Conservation (phyloP, 2,888 invertebrate genomes). For the Netelia inedita region DNA sequence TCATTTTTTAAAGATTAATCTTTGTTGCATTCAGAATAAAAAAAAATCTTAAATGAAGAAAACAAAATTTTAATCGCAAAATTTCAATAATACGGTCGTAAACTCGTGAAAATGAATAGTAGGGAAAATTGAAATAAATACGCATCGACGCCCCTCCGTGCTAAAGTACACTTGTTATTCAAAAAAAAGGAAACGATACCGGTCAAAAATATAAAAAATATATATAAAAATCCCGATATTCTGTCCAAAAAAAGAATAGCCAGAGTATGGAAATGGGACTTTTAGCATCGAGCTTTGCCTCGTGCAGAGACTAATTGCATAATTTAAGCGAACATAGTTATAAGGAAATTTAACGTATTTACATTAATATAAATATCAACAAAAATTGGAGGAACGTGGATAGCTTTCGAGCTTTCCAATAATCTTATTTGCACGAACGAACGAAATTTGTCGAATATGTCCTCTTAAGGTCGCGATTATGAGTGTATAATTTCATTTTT, state of each 20-base stretch:
- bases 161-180: not conserved
- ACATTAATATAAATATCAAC: slow-evolving; percentile 23
- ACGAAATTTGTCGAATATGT: not conserved
- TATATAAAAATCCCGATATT: not conserved
- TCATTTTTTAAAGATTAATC: not conserved
- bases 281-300: not conserved
- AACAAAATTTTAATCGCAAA: no score
- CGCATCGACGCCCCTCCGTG: not conserved
- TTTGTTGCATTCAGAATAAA: not conserved
- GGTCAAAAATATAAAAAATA: not conserved
- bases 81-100: not conserved
- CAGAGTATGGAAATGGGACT: not conserved
- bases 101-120: not conserved
- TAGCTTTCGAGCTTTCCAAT: slow-evolving; percentile 35
- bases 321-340: slow-evolving; percentile 2
- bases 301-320: slow-evolving; percentile 14
- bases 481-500: not conserved
- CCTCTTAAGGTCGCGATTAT: not conserved
- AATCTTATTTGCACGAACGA: slow-evolving; percentile 15
- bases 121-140: not conserved
- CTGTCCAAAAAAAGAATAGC: not conserved
- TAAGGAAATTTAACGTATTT: not conserved
- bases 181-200: not conserved
- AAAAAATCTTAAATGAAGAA: not conserved
- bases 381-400: slow-evolving; percentile 36